Evolutionary conservation across 2,888 invertebrate genomes (phyloP).

Genomic region (Drosophila quasianomalipes): DNA sequence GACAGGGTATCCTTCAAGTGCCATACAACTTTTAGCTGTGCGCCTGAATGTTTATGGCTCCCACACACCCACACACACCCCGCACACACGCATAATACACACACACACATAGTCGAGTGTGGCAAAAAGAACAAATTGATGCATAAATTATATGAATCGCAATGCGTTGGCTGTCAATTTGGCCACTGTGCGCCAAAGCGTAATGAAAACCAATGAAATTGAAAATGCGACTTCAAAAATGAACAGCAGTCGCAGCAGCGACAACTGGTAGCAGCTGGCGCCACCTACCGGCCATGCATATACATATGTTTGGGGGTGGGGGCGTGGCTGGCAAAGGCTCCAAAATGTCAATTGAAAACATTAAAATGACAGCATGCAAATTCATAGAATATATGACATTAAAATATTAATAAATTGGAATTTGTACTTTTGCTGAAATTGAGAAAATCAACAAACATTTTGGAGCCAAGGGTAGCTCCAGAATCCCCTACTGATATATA

Average conservation of each 20-base stretch:
- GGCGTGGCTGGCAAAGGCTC: not conserved
- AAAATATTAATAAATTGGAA: not conserved
- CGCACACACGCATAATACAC: not conserved
- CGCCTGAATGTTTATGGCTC: conserved; percentile 28
- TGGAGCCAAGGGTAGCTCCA: not conserved
- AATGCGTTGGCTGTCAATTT: conserved; percentile 76
- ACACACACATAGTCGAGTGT: not conserved
- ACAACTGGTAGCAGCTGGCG: conserved; percentile 33
- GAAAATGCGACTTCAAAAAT: conserved; percentile 50
- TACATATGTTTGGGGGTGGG: not conserved
- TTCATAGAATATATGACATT: not conserved
- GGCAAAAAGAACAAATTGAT: conserved; percentile 59
- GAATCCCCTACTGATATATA: not conserved
- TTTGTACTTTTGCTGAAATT: not conserved
- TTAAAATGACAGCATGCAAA: conserved; percentile 54
- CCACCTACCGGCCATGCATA: conserved; percentile 26
- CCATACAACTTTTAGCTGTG: conserved; percentile 1
- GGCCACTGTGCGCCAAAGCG: conserved; percentile 57
- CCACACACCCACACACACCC: not conserved
- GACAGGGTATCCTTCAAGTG: not conserved
- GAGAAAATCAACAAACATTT: not conserved
- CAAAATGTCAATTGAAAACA: not conserved
- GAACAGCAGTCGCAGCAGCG: conserved; percentile 20
- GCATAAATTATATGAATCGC: conserved; percentile 73
- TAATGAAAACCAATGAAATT: conserved; percentile 61